Evolutionary conservation across 2,113 vertebrate genomes (phyloP).

Genomic region (Lycaon pictus): DNA sequence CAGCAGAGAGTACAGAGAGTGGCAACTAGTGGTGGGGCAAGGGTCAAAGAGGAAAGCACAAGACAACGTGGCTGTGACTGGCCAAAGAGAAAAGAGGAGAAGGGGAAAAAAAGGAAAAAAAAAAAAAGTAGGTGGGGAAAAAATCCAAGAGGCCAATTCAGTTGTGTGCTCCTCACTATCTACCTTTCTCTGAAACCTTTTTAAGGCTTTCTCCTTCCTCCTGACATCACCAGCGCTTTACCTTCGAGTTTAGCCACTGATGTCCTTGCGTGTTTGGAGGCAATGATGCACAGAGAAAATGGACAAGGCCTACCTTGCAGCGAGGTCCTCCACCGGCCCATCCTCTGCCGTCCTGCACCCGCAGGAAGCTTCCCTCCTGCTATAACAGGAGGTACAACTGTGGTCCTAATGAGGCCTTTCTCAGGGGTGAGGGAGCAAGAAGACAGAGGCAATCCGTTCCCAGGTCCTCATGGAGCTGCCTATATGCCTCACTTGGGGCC

Average conservation of each 20-base stretch:
- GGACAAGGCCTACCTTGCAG: not conserved
- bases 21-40: not conserved
- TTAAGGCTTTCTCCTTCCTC: not conserved
- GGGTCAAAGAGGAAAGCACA: not conserved
- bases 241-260: not conserved
- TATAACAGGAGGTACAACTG: too few species aligned
- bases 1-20: not conserved
- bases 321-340: not conserved
- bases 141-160: not conserved
- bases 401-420: too few species aligned
- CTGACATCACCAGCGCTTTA: not conserved
- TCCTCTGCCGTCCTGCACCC: not conserved
- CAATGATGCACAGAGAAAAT: not conserved
- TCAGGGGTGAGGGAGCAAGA: not conserved
- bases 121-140: not conserved
- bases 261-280: not conserved
- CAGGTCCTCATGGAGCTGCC: not conserved
- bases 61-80: fast-evolving
- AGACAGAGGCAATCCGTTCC: not conserved
- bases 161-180: not conserved
- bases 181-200: not conserved
- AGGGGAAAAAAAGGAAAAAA: too few species aligned
- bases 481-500: not conserved
- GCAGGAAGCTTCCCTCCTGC: not conserved
- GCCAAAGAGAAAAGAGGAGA: not conserved